phyloP scores from a whole-genome alignment of 2,888 invertebrate genomes.

The Helleia helle region DNA sequence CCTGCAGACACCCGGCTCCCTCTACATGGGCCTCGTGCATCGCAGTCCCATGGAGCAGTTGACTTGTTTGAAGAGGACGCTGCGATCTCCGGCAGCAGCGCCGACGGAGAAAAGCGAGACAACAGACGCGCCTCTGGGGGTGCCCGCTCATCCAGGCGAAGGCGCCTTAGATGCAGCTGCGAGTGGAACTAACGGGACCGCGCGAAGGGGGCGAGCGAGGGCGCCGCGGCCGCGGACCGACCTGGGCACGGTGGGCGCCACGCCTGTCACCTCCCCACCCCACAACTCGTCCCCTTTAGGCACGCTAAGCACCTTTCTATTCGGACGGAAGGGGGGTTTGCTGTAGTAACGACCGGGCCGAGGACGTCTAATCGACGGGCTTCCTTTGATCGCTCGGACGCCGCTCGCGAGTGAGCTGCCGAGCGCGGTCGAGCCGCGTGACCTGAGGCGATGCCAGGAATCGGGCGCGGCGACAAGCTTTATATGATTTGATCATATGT shows the following conservation, averaged over 20 bases:
- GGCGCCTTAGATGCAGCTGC: conserved; percentile 63
- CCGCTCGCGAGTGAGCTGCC: conserved; percentile 18
- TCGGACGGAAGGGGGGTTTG: conserved; percentile 89
- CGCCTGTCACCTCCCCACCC: conserved; percentile 31
- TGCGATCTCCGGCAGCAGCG: conserved; percentile 55
- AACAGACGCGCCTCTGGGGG: conserved; percentile 59
- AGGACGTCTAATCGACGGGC: conserved; percentile 9
- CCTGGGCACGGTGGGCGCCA: conserved; percentile 54
- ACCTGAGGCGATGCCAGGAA: conserved; percentile 15
- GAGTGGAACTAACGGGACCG: conserved; percentile 40
- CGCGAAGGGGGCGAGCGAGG: conserved; percentile 38
- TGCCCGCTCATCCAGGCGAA: conserved; percentile 75
- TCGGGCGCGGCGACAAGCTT: conserved; percentile 17
- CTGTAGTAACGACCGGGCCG: conserved; percentile 40
- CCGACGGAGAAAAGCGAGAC: conserved; percentile 34
- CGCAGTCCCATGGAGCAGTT: conserved; percentile 86
- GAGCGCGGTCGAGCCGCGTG: conserved; percentile 15
- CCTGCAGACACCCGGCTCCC: conserved; percentile 71
- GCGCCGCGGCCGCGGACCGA: conserved; percentile 52
- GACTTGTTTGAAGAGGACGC: conserved; percentile 78
- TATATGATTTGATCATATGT: conserved; percentile 28
- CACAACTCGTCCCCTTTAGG: conserved; percentile 73
- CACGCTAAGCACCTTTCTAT: conserved; percentile 84
- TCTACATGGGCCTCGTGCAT: conserved; percentile 77
- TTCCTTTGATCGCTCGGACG: conserved; percentile 16